Evolutionary conservation across 2,888 invertebrate species (phyloP).

Genomic region (Chrysolina americana): DNA sequence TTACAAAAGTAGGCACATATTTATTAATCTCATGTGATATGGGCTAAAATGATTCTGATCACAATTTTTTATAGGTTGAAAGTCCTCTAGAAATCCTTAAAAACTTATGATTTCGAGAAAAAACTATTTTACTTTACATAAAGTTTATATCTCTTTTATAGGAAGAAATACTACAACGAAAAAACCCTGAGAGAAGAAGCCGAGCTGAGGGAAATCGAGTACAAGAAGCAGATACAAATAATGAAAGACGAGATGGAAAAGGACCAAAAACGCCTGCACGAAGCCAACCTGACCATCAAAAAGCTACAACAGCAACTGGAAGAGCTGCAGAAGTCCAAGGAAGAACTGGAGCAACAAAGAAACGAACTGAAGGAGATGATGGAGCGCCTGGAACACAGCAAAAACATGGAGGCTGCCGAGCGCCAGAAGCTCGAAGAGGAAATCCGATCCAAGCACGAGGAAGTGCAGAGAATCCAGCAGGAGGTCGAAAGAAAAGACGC

Average conservation of each 20-base stretch:
- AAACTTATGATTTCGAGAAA: too few relatives aligned
- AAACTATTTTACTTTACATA: not conserved
- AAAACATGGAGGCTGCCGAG: slow-evolving; percentile 90
- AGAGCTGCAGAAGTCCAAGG: slow-evolving; percentile 90
- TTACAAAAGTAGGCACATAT: slow-evolving; percentile 39
- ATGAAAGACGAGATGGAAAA: slow-evolving; percentile 96
- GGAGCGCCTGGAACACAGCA: slow-evolving; percentile 89
- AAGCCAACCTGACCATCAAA: slow-evolving; percentile 87
- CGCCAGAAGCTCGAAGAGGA: slow-evolving; percentile 89
- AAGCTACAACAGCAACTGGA: slow-evolving; percentile 89
- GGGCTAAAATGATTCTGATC: too few relatives aligned
- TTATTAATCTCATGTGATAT: not conserved
- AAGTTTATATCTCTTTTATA: slow-evolving; percentile 61
- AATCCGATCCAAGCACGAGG: slow-evolving; percentile 84
- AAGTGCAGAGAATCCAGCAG: slow-evolving; percentile 63
- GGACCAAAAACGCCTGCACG: slow-evolving; percentile 79
- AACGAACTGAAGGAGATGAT: slow-evolving; percentile 90
- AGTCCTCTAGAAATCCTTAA: too few relatives aligned
- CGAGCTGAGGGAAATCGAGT: slow-evolving; percentile 94
- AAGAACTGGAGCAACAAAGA: slow-evolving; percentile 88
- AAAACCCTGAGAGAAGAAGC: slow-evolving; percentile 94
- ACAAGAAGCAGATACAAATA: slow-evolving; percentile 89
- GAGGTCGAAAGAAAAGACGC: slow-evolving; percentile 64
- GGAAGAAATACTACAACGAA: slow-evolving; percentile 91
- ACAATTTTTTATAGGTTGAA: too few relatives aligned